phyloP scores from a whole-genome alignment of 1,140 invertebrate genomes.

The Plutomurus gul region DNA sequence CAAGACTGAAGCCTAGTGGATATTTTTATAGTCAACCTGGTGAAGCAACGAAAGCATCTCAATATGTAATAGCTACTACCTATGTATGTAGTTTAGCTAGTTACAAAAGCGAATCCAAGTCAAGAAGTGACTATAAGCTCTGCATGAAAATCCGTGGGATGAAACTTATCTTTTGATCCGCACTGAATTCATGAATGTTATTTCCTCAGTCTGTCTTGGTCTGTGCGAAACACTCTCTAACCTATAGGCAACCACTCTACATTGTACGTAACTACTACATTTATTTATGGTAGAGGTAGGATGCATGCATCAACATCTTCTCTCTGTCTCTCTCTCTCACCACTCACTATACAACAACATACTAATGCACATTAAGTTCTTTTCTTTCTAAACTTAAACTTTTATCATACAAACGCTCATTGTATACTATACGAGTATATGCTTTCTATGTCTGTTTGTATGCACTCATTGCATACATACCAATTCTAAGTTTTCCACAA shows the following conservation, averaged over 20 bases:
- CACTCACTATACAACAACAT: no score
- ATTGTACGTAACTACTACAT: no score
- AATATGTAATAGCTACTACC: not conserved
- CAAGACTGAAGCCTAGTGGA: not conserved
- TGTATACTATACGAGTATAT: no score
- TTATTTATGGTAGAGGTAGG: no score
- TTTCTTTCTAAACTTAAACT: no score
- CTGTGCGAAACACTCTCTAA: not conserved
- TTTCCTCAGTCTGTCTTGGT: not conserved
- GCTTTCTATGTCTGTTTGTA: no score
- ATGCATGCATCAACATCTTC: no score
- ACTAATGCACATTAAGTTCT: no score
- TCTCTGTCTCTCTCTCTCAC: no score
- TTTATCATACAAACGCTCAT: no score
- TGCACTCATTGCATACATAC: no score
- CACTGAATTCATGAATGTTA: conserved; percentile 27
- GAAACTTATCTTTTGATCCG: conserved; percentile 27
- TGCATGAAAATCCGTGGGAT: conserved; percentile 22
- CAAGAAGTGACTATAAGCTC: conserved; percentile 15
- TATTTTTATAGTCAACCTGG: not conserved
- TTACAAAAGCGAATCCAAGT: not conserved
- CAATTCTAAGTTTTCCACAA: no score
- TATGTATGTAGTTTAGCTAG: not conserved
- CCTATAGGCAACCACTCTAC: not conserved
- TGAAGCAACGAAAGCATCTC: not conserved